Evolutionary conservation across 2,888 invertebrate species (phyloP), one percentile per base, ranked within the genome.

Genomic region (Watsonalla binaria): DNA sequence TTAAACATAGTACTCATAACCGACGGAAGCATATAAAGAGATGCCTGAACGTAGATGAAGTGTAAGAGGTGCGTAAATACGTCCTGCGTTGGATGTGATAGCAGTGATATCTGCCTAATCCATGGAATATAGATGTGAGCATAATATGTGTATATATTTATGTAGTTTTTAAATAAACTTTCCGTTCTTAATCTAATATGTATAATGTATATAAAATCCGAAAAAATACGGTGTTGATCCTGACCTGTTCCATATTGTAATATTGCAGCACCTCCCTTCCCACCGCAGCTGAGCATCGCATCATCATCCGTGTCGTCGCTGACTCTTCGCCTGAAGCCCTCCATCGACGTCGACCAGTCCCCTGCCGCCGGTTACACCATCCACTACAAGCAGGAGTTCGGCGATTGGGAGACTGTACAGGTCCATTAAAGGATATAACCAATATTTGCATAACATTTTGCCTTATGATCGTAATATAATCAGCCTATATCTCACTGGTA

Each of bases 381-480:
- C 61, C 96, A 96, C 78, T 97, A 96, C 91, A 98, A 98, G 79
- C 97, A 97, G 54, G 98, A 98, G 84, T 98, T 97, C 75, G 97
- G 97, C 14, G 97, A 97, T 75, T 98, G 97, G 97, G 96, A 96
- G 86, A 96, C 96, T 7, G 94, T 95, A 56, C 96, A 96, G 89
- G 92, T 93, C 57, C 73, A 42, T 24, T 2, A 24, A 24, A 24
- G 24, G 24, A 24, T 24, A 24, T 24, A 24, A 24, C 24, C 24
- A 24, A 24, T 24, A 24, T 24, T 24, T 24, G 24, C 46, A 24
- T 46, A 53, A 14, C 6, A 8, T 11, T n/a, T n/a, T 24, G 4
- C n/a, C 5, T 50, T 37, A 13, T 45, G 6, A 42, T 9, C 35
- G 11, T 33, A 34, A 35, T 47, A 13, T 33, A 51, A 47, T 37